Percentiles rank a stretch among this genome's conserved stretches.
Conservation (phyloP, 92 coral and sea anemone genomes). For the Anthopleura xanthogrammica region DNA sequence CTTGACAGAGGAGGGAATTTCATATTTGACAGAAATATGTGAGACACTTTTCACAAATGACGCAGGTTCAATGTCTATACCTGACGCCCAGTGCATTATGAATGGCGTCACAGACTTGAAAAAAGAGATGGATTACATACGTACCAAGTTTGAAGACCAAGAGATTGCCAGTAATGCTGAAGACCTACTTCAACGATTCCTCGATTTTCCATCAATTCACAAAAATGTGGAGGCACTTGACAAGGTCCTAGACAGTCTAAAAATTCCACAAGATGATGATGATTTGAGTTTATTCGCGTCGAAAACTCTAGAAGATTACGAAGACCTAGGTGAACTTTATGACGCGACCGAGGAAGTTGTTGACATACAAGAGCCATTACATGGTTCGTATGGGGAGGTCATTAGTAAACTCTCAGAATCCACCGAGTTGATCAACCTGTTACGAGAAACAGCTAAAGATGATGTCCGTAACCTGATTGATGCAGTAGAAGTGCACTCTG, state of each 20-base stretch:
- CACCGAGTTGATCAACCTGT: slow-evolving; percentile 41
- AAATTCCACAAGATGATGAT: not conserved
- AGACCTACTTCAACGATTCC: not conserved
- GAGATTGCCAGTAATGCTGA: not conserved
- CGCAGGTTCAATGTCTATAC: not conserved
- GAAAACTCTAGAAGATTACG: not conserved
- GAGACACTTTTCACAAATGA: not conserved
- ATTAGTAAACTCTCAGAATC: slow-evolving; percentile 48
- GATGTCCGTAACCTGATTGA: slow-evolving; percentile 68
- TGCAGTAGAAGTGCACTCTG: slow-evolving; percentile 76
- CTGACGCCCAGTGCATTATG: not conserved
- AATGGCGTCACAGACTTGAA: slow-evolving; percentile 4
- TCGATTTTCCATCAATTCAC: not conserved
- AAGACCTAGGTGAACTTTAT: not conserved
- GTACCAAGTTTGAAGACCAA: not conserved
- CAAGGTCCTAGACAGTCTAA: not conserved
- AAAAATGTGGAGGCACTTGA: not conserved
- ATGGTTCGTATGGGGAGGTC: slow-evolving; percentile 17
- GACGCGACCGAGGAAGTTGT: slow-evolving; percentile 34
- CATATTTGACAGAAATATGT: not conserved
- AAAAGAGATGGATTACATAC: slow-evolving; percentile 10
- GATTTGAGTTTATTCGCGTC: not conserved
- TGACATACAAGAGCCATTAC: slow-evolving; percentile 28
- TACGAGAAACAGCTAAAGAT: slow-evolving; percentile 60
- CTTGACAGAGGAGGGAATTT: not conserved